Conservation (phyloP, 2,113 vertebrate species). For the Bambusicola thoracicus region DNA sequence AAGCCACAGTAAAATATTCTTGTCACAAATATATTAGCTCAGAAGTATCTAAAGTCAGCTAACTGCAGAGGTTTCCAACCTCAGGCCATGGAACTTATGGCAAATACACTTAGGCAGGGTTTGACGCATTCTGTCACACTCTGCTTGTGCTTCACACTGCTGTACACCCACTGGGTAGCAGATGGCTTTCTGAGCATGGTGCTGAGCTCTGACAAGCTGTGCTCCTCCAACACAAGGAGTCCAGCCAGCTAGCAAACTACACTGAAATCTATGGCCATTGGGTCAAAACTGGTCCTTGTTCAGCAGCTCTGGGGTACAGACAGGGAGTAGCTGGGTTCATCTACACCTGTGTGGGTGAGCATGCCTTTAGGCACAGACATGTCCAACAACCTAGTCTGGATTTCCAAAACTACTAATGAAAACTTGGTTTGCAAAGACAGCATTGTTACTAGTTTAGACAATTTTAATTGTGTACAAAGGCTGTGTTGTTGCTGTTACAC, state of each 20-base stretch:
- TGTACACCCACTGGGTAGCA: neutral
- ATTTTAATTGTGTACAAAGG: neutral
- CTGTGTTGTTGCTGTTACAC: neutral
- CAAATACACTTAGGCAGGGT: constrained; percentile 5
- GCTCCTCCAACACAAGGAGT: neutral
- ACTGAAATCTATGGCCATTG: neutral
- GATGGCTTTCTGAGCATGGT: rapidly evolving
- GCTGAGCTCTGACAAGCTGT: rapidly evolving
- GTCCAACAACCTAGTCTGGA: neutral
- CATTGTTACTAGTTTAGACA: neutral
- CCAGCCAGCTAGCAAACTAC: neutral
- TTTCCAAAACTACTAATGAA: neutral
- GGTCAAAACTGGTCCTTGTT: neutral
- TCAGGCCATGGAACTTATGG: neutral
- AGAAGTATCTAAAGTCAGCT: neutral
- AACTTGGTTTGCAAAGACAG: neutral
- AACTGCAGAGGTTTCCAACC: neutral
- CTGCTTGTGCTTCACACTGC: neutral
- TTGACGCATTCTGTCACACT: neutral
- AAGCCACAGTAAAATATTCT: neutral
- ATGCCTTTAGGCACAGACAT: rapidly evolving
- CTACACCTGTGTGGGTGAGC: neutral
- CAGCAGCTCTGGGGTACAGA: rapidly evolving
- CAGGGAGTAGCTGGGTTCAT: neutral
- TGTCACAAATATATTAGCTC: neutral